These are phyloP conservation scores for Brachionus manjavacas DNA, from an alignment of 1,140 invertebrate species.

Conservation along the genomic window DNA sequence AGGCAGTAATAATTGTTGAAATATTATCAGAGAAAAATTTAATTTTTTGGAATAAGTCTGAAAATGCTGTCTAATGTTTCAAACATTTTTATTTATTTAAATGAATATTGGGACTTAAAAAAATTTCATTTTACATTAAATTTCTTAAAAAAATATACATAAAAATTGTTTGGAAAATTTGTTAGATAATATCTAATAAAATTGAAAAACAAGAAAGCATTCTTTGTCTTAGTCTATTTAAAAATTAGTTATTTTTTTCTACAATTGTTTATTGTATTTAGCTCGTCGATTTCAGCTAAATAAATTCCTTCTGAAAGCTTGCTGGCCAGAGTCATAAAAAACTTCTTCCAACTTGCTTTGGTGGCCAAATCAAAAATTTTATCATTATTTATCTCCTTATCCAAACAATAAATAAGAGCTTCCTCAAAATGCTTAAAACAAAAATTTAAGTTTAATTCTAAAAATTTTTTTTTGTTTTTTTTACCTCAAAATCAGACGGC, in stretches of 20 bases:
- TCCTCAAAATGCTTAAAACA: slow-evolving; percentile 23
- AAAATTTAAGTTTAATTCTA: background rate
- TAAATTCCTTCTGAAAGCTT: slow-evolving; percentile 19
- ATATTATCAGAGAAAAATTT: too few species aligned
- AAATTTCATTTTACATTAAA: background rate
- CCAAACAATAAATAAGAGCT: background rate
- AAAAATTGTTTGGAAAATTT: background rate
- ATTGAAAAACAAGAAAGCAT: too few species aligned
- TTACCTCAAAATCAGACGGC: slow-evolving; percentile 6
- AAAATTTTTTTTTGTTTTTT: background rate
- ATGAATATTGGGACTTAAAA: too few species aligned
- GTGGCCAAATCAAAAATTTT: background rate
- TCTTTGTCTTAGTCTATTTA: too few species aligned
- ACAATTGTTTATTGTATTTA: background rate
- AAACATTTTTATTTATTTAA: too few species aligned
- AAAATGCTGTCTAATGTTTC: too few species aligned
- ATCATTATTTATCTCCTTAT: background rate
- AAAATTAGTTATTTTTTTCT: background rate
- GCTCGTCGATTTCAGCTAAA: slow-evolving; percentile 16
- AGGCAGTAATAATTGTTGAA: too few species aligned
- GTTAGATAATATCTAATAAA: too few species aligned
- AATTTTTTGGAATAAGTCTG: too few species aligned
- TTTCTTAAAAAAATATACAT: background rate
- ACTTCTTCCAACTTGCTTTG: slow-evolving; percentile 25
- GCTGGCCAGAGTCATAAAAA: background rate